Conservation (phyloP, 1,140 invertebrate species). For the Lepidotrigona ventralis region DNA sequence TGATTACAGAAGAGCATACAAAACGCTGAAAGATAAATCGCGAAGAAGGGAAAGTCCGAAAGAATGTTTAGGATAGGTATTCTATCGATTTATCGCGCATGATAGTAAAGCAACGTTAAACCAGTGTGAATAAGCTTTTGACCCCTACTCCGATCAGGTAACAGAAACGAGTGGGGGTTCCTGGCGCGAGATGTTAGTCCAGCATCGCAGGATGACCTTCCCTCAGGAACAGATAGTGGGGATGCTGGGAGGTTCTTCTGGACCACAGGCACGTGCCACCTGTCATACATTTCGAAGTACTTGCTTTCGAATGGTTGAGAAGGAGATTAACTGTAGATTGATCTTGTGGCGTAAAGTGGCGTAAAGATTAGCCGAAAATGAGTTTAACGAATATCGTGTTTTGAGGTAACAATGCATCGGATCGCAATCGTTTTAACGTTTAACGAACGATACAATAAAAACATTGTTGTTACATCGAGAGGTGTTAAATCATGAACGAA, state of each 20-base stretch:
- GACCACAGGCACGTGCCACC: constrained; percentile 70
- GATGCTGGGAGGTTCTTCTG: constrained; percentile 66
- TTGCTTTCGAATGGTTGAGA: constrained; percentile 64
- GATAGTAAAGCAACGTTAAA: constrained; percentile 59
- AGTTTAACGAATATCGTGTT: background rate
- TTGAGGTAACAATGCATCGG: background rate
- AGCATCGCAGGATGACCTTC: constrained; percentile 61
- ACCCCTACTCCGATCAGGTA: constrained; percentile 59
- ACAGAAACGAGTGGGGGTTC: constrained; percentile 45
- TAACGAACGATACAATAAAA: background rate
- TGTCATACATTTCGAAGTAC: constrained; percentile 68
- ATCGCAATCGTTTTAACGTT: background rate
- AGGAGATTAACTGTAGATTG: constrained; percentile 61
- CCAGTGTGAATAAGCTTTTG: constrained; percentile 46
- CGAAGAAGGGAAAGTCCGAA: background rate
- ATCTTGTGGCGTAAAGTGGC: constrained; percentile 8
- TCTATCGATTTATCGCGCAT: constrained; percentile 45
- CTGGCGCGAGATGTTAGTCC: constrained; percentile 57
- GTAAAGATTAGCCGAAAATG: constrained; percentile 18
- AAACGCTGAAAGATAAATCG: background rate
- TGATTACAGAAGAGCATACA: background rate
- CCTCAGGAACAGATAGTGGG: constrained; percentile 51
- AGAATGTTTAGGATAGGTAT: constrained; percentile 9
- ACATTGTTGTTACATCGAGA: background rate
- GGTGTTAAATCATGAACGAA: background rate